A percentile compares a stretch with the other conserved stretches of the same genome.
These are phyloP conservation scores for Seira sanloemensis DNA, from an alignment of 2,888 invertebrate species.

Conservation along the genomic window DNA sequence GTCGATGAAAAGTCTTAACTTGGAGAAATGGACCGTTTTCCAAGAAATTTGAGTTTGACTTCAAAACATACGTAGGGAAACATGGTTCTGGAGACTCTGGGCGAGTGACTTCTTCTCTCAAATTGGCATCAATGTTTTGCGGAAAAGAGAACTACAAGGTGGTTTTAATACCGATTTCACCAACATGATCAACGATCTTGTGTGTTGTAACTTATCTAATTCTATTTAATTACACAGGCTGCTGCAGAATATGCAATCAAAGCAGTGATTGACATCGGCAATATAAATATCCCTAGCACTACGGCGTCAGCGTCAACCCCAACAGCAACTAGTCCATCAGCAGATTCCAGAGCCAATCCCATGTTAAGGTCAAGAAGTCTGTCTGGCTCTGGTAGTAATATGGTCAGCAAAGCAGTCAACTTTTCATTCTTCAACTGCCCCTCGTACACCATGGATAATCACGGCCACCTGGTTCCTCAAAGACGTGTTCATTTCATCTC, in stretches of 20 bases:
- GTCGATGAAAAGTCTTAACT: constrained; percentile 67
- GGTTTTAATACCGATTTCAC: no score
- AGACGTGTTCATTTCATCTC: constrained; percentile 71
- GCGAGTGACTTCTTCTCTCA: constrained; percentile 39
- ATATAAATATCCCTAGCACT: constrained; percentile 64
- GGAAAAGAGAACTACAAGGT: constrained; percentile 66
- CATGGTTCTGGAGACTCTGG: constrained; percentile 45
- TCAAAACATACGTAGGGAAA: constrained; percentile 65
- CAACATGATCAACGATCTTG: no score
- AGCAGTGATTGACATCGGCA: constrained; percentile 49
- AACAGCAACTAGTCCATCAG: constrained; percentile 1
- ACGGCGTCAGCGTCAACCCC: constrained; percentile 33
- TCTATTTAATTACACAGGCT: constrained; percentile 38
- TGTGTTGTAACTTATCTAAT: no score
- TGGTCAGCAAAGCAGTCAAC: constrained; percentile 16
- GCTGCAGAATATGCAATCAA: constrained; percentile 68
- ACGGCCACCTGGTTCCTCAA: constrained; percentile 59
- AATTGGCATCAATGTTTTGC: constrained; percentile 67
- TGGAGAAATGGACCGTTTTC: constrained; percentile 69
- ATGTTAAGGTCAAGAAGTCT: constrained; percentile 24
- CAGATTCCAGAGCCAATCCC: constrained; percentile 25
- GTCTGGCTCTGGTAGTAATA: constrained; percentile 13
- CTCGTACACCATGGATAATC: constrained; percentile 52
- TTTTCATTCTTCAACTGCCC: constrained; percentile 68
- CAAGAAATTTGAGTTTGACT: constrained; percentile 68